Conservation (phyloP, 2,888 invertebrate genomes). For the Acrobeloides nanus region DNA sequence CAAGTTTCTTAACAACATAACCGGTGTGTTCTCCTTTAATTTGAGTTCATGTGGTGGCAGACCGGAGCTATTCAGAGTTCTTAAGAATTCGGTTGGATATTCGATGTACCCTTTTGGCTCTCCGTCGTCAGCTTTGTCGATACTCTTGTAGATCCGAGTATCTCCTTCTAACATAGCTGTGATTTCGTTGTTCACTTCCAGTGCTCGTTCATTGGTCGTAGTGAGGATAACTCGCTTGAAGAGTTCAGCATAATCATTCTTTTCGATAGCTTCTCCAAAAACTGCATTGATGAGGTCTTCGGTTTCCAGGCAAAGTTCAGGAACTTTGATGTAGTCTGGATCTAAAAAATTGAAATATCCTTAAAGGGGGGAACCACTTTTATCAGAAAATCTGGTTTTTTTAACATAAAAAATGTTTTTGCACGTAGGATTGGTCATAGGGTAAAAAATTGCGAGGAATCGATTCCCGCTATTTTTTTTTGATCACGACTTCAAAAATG, state of each 20-base stretch:
- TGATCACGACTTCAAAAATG: too few relatives aligned
- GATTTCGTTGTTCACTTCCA: not conserved
- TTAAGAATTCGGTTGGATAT: constrained; percentile 11
- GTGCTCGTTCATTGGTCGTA: constrained; percentile 7
- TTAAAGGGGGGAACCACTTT: too few relatives aligned
- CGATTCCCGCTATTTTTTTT: too few relatives aligned
- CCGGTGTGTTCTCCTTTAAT: constrained; percentile 7
- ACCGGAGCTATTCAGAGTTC: constrained; percentile 1
- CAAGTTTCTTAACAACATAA: constrained; percentile 12
- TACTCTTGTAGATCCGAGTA: not conserved
- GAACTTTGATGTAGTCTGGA: constrained; percentile 7
- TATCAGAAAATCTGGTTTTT: too few relatives aligned
- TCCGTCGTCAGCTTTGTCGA: constrained; percentile 5
- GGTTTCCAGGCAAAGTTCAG: not conserved
- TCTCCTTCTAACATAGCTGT: constrained; percentile 1
- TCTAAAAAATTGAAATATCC: too few relatives aligned
- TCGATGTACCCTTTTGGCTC: not conserved
- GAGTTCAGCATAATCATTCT: constrained; percentile 6
- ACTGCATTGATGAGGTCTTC: constrained; percentile 2
- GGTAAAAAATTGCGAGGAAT: too few relatives aligned
- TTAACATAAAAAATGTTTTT: too few relatives aligned
- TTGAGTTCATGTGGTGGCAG: constrained; percentile 12
- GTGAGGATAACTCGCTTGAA: constrained; percentile 6
- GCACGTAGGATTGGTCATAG: too few relatives aligned
- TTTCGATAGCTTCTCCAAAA: constrained; percentile 2